A percentile compares a stretch with the other conserved stretches of the same genome.
phyloP scores from a whole-genome alignment of 1,140 invertebrate species.

The Drosophila pandora region DNA sequence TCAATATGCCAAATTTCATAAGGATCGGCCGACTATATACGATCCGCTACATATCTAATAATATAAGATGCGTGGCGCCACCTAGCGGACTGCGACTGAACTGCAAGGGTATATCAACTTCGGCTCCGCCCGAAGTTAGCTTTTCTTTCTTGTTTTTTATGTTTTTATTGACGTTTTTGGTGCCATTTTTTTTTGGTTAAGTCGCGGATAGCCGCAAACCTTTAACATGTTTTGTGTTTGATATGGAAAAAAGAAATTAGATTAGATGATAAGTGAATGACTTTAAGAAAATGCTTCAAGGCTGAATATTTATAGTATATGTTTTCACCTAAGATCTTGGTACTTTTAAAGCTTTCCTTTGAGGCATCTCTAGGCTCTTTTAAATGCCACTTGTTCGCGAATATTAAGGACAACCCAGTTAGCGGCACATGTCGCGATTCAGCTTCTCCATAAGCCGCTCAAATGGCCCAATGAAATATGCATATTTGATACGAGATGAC shows the following conservation, averaged over 20 bases:
- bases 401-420: conserved; percentile 37
- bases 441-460: conserved; percentile 42
- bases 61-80: too few relatives aligned
- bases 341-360: neutral
- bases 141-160: too few relatives aligned
- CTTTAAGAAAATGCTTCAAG: neutral
- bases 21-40: too few relatives aligned
- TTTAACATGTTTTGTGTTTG: conserved; percentile 7
- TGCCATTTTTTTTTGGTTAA: conserved; percentile 36
- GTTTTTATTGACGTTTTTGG: conserved; percentile 4
- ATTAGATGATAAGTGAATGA: neutral
- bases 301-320: neutral
- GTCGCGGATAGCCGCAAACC: conserved; percentile 48
- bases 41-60: too few relatives aligned
- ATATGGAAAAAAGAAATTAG: neutral
- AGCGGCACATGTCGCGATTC: conserved; percentile 60
- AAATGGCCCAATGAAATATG: conserved; percentile 75
- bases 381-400: conserved; percentile 8
- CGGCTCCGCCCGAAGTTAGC: too few relatives aligned
- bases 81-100: too few relatives aligned
- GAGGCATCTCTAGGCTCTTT: neutral
- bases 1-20: too few relatives aligned
- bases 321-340: too few relatives aligned
- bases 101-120: too few relatives aligned
- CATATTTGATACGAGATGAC: conserved; percentile 72